Base-by-base conservation (phyloP, 2,113 vertebrate genomes). In the Rhombomys opimus region DNA sequence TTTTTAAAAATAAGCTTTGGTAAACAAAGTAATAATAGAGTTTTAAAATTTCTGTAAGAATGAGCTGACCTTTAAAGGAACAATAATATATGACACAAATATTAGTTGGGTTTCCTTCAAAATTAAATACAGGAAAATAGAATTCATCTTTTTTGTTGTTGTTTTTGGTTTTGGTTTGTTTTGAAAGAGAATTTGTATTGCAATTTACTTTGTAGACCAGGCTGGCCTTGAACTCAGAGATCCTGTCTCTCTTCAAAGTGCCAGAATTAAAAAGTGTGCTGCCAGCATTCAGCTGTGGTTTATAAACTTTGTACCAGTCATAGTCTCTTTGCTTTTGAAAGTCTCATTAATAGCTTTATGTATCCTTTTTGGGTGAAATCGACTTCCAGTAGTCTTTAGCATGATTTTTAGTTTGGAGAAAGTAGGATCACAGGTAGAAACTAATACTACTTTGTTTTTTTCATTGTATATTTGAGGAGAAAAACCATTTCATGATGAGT, bases 401-500 rank as follows among this genome's bases (percentile, higher is more conserved):
- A 14, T 7, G 11, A 46, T 13, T 65, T 93, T 72, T 72, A 1
- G 8, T 89, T 73, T 73, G 1, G 35, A 22, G 4, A 30, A 88
- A 89, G 4, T 77, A 17, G 65, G 15, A 52, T 52, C 10, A 25
- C 25, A 85, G 23, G 46, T 78, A 67, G 80, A 13, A 41, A 46
- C 46, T 46, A 46, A n/a, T 75, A 25, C 25, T 11, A 8, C 11
- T 41, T 75, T 75, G 22, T 75, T 46, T n/a, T 46, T 20, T 75
- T 46, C 22, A 46, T 46, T 75, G 73, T 75, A 25, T 75, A 25
- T 22, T 46, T 75, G 4, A 41, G 38, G 20, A 75, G n/a, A 41
- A 75, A 75, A 46, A 46, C 38, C 20, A 78, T 95, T 98, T 89
- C 81, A 68, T 95, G 5, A 63, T 91, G 52, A 85, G 0, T 90